phyloP scores from a whole-genome alignment of 1,140 invertebrate genomes.

The Sminthurides bifidus region DNA sequence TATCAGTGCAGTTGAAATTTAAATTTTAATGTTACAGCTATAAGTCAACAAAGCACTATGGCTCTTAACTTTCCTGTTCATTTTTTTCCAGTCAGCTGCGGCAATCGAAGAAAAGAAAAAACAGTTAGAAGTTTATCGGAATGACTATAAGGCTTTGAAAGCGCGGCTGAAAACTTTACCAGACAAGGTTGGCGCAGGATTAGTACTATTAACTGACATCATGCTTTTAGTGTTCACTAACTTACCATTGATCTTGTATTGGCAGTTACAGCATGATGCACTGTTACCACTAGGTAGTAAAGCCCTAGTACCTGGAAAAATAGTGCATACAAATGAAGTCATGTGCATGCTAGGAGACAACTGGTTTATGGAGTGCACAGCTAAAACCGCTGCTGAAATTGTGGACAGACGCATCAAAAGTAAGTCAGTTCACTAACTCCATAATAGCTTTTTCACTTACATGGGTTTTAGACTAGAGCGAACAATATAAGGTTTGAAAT shows the following conservation, averaged over 20 bases:
- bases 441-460: too few species aligned
- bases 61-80: conserved; percentile 1
- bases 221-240: neutral
- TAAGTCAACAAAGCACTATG: neutral
- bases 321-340: conserved; percentile 61
- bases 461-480: too few species aligned
- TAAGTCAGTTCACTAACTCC: conserved; percentile 33
- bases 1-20: neutral
- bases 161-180: conserved; percentile 36
- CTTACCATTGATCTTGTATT: neutral
- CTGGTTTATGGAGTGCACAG: conserved; percentile 56
- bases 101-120: neutral
- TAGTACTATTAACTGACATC: neutral
- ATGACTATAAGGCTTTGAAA: conserved; percentile 37
- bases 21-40: neutral
- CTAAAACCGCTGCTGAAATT: conserved; percentile 50
- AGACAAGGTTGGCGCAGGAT: conserved; percentile 26
- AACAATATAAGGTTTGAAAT: too few species aligned
- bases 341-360: conserved; percentile 53
- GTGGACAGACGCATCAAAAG: conserved; percentile 48
- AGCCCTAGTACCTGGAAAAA: conserved; percentile 54
- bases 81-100: neutral
- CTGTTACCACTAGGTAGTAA: conserved; percentile 51
- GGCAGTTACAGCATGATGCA: conserved; percentile 35
- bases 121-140: conserved; percentile 21